phyloP scores from a whole-genome alignment of 2,888 invertebrate genomes.

The Bhutanitis thaidina region DNA sequence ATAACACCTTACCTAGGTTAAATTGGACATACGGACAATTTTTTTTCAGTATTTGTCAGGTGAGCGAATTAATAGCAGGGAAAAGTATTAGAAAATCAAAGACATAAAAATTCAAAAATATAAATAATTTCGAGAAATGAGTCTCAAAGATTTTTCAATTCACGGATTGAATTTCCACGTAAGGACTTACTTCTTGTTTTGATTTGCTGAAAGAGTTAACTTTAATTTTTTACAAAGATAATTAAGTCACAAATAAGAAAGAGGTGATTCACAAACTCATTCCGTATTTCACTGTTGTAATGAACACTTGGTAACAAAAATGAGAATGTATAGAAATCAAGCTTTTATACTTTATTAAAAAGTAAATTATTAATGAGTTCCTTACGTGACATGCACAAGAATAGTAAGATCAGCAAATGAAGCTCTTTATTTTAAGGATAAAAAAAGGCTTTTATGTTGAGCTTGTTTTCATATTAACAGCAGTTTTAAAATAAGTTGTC shows the following conservation, averaged over 20 bases:
- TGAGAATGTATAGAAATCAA: not conserved
- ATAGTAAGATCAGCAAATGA: not conserved
- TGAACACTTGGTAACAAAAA: not conserved
- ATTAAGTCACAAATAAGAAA: slow-evolving; percentile 9
- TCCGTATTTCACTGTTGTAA: slow-evolving; percentile 1
- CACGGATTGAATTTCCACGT: no score
- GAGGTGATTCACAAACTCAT: not conserved
- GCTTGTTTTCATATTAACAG: not conserved
- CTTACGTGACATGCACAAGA: not conserved
- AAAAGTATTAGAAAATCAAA: no score
- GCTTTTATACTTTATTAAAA: not conserved
- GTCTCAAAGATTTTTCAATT: no score
- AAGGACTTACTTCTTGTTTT: no score
- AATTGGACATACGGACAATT: no score
- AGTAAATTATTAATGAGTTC: slow-evolving; percentile 4
- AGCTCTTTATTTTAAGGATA: not conserved
- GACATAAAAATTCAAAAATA: no score
- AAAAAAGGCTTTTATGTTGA: slow-evolving; percentile 4
- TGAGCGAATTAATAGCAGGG: no score
- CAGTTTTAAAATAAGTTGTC: not conserved
- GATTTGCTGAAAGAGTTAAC: not conserved
- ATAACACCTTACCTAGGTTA: no score
- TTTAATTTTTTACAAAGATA: slow-evolving; percentile 1
- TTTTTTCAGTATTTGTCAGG: no score
- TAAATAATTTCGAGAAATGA: no score